Evolutionary conservation across 2,797 vertebrate genomes (phyloP), one percentile per base, ranked within the genome.

Genomic region (Acrocephalus scirpaceus): DNA sequence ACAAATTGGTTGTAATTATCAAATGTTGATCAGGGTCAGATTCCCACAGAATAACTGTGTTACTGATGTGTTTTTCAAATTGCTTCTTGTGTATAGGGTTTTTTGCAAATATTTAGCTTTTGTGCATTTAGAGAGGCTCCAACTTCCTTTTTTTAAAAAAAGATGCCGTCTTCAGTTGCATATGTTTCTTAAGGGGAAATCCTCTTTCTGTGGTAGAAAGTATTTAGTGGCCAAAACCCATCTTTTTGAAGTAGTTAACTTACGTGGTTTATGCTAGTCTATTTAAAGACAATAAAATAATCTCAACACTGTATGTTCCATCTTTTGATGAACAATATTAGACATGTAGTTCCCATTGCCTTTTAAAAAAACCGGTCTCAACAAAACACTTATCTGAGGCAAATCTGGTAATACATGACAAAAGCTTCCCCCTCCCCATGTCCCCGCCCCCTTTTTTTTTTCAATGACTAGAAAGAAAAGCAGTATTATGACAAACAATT

Each of bases 351-450:
- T 94, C n/a, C 40, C 2, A 1, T 30, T 60, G 16, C 38, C 34
- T 75, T 77, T 34, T 21, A 53, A 74, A 64, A 72, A 62, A 25
- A 21, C 7, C 13, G 2, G 3, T 29, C 18, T 74, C 4, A 20
- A 11, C 66, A 40, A 66, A 85, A 75, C 22, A 77, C 3, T 69
- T 15, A 50, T 38, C 12, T 64, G 51, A 73, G 57, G 60, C 64
- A 85, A 85, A 70, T 20, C 11, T 76, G 17, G 3, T 60, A 45
- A 66, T 71, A 27, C 8, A 53, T 27, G 40, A 51, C 42, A 25
- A 27, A 77, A 58, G 3, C n/a, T 72, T 9, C 16, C 9, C 8
- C 16, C 15, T 4, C 3, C 3, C 3, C 1, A 1, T 1, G 2
- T 7, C 3, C 4, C 5, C 4, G 10, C 3, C 1, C 14, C 18